Evolutionary conservation across 2,888 invertebrate genomes (phyloP).

Genomic region (Nymphalis urticae): DNA sequence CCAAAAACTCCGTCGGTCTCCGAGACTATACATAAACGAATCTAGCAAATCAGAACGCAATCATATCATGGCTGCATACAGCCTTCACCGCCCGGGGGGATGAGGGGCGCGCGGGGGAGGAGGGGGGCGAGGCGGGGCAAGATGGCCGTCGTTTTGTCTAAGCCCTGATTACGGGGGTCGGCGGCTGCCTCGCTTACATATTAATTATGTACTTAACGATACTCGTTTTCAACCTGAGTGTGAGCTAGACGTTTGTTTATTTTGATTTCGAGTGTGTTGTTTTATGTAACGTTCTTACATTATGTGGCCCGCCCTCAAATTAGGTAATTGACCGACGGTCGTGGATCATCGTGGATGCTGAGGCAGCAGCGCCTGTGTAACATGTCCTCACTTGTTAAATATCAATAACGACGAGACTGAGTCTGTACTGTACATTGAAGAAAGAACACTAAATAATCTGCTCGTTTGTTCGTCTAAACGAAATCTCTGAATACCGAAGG

Average conservation of each 20-base stretch:
- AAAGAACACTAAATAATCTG: no score
- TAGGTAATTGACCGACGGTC: no score
- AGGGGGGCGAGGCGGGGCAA: constrained; percentile 54
- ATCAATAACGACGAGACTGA: no score
- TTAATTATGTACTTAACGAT: constrained; percentile 75
- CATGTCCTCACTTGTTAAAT: no score
- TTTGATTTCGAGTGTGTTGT: constrained; percentile 28
- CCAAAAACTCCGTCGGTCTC: constrained; percentile 10
- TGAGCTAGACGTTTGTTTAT: constrained; percentile 34
- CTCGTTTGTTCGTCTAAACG: no score
- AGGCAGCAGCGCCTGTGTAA: no score
- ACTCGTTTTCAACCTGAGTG: constrained; percentile 54
- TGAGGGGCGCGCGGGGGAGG: constrained; percentile 41
- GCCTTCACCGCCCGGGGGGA: constrained; percentile 39
- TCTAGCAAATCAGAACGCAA: constrained; percentile 39
- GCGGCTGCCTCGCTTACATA: constrained; percentile 69
- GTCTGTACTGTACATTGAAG: no score
- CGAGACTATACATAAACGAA: constrained; percentile 31
- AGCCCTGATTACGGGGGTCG: constrained; percentile 74
- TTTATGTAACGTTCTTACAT: constrained; percentile 24
- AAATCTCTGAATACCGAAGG: no score
- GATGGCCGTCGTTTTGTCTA: constrained; percentile 78
- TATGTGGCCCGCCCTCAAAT: not conserved
- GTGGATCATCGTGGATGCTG: no score
- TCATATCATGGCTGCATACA: constrained; percentile 33